phyloP scores from a whole-genome alignment of 2,888 invertebrate genomes.

The Drosophila incognita region DNA sequence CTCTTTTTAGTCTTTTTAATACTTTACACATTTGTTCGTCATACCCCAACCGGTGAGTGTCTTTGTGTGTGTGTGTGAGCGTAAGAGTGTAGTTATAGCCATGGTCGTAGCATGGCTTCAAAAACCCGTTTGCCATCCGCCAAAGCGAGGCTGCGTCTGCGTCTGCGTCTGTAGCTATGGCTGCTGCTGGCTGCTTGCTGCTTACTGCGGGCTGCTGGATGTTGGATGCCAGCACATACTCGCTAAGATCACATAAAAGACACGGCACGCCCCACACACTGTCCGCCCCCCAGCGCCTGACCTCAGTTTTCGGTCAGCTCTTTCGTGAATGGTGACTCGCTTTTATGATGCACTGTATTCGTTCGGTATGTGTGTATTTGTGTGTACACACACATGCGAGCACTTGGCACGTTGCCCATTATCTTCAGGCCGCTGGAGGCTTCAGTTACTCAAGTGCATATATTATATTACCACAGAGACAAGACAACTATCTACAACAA shows the following conservation, averaged over 20 bases:
- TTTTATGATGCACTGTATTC: constrained; percentile 78
- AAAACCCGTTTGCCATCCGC: constrained; percentile 79
- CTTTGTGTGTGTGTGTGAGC: constrained; percentile 25
- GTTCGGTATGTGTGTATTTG: constrained; percentile 17
- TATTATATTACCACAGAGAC: constrained; percentile 66
- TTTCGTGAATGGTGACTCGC: constrained; percentile 65
- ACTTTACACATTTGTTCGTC: constrained; percentile 81
- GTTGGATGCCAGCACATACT: constrained; percentile 79
- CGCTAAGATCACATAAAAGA: constrained; percentile 77
- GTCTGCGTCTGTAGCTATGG: constrained; percentile 46
- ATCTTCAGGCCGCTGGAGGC: constrained; percentile 63
- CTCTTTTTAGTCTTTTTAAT: constrained; percentile 73
- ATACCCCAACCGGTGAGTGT: constrained; percentile 64
- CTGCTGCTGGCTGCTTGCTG: constrained; percentile 44
- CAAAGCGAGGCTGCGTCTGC: constrained; percentile 72
- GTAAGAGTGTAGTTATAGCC: constrained; percentile 45
- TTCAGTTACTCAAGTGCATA: constrained; percentile 68
- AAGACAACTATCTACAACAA: constrained; percentile 4
- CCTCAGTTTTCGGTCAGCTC: constrained; percentile 45
- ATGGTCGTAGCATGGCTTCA: constrained; percentile 49
- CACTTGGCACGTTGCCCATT: constrained; percentile 81
- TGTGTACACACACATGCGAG: constrained; percentile 44
- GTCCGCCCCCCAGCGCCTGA: constrained; percentile 6
- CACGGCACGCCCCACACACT: constrained; percentile 70
- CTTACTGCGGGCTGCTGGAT: constrained; percentile 36